phyloP scores from a whole-genome alignment of 2,797 vertebrate genomes.

The Austrolebias charrua region DNA sequence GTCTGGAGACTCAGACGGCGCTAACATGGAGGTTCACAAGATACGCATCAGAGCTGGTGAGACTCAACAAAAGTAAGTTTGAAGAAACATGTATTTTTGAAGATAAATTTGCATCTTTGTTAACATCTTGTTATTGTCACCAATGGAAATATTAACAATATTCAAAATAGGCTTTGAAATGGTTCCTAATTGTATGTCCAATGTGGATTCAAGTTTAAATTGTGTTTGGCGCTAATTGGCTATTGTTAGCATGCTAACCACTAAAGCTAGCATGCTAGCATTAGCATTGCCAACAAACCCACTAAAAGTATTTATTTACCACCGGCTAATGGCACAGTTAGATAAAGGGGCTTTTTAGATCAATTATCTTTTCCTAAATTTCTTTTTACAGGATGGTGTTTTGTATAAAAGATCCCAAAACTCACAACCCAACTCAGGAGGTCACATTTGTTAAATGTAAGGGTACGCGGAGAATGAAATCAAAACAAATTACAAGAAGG shows the following conservation, averaged over 20 bases:
- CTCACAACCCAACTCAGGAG: constrained; percentile 55
- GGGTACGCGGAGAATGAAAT: constrained; percentile 60
- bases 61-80: constrained; percentile 76
- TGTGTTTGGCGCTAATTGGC: no score
- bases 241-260: background rate
- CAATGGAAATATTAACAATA: no score
- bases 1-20: constrained; percentile 57
- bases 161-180: no score
- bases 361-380: background rate
- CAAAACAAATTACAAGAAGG: constrained; percentile 54
- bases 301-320: background rate
- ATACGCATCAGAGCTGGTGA: constrained; percentile 79
- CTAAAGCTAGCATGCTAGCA: no score
- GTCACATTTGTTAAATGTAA: constrained; percentile 79
- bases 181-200: no score
- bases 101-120: background rate
- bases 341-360: background rate
- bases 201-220: no score
- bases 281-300: background rate
- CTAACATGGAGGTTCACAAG: constrained; percentile 71
- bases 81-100: background rate
- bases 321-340: background rate
- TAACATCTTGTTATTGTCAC: no score
- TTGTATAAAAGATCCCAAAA: constrained; percentile 71
- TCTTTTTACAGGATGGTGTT: constrained; percentile 70